Base-by-base conservation (phyloP, 2,888 invertebrate species). In the Rambutsinella grinnellia region DNA sequence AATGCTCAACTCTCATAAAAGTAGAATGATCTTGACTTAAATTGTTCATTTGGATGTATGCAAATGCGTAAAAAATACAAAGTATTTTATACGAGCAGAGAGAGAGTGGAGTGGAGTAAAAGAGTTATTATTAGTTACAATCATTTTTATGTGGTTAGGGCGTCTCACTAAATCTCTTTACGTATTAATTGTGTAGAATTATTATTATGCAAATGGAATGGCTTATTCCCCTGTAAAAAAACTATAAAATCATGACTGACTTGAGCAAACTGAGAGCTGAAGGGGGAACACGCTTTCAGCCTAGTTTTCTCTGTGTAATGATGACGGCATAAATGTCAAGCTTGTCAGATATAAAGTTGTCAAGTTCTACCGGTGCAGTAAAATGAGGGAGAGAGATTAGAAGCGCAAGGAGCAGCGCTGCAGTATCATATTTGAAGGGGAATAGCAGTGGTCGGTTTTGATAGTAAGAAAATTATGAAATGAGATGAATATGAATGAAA, bases 281-380 rank as follows among this genome's bases (percentile, higher is more conserved):
- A 47, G 66, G 66, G 58, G 66, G 72, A 72, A 66, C 72, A 66
- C 44, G 72, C 36, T 72, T n/a, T n/a, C 65, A 72, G 60, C 65
- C 70, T 76, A 63, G 53, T 66, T 70, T 76, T 76, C 66, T 63
- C 51, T 63, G 63, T 65, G 70, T 63, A 69, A 69, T 68, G 69
- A 76, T 70, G 71, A 67, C 68, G 67, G 66, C 72, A 77, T 77
- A 72, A 77, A 77, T 77, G 77, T 77, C 77, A 77, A 72, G 72
- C 77, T 71, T 77, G 77, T 77, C 77, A 77, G 72, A 72, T 67
- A 70, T 72, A 70, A 77, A 77, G 77, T 77, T 77, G 77, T 77
- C 77, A 77, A 66, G 72, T 66, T 72, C 58, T 60, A 51, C 60
- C 65, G 60, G 57, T 53, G 65, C 57, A 57, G 53, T 54, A 60